These are phyloP conservation scores for Gallinago nigripennis DNA, from an alignment of 2,797 vertebrate species.

Conservation along the genomic window DNA sequence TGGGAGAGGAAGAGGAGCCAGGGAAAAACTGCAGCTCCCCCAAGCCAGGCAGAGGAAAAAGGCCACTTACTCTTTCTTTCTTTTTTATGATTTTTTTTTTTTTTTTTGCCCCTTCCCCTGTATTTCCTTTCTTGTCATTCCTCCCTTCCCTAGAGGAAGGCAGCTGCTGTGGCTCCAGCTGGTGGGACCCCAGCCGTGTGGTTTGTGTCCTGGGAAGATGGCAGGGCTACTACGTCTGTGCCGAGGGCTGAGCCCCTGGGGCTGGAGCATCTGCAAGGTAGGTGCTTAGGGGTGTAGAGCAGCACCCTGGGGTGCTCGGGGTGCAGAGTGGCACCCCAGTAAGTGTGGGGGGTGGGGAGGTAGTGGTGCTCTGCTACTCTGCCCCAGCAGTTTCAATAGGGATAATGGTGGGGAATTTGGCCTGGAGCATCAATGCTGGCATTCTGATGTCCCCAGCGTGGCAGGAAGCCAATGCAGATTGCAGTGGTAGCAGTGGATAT, in stretches of 20 bases:
- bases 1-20: background rate
- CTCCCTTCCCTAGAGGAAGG: background rate
- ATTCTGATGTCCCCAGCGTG: fast-evolving
- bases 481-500: background rate
- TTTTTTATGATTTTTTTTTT: background rate
- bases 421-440: background rate
- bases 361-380: background rate
- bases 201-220: background rate
- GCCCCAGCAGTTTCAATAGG: background rate
- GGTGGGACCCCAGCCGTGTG: fast-evolving
- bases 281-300: background rate
- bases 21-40: background rate
- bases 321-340: background rate
- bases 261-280: background rate
- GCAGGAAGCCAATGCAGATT: background rate
- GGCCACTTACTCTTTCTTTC: background rate
- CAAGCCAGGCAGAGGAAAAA: background rate
- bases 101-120: background rate
- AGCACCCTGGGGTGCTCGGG: too few relatives aligned
- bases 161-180: background rate
- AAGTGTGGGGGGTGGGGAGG: background rate
- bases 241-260: background rate
- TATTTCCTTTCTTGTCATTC: background rate
- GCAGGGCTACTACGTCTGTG: fast-evolving
- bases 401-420: background rate